Conservation (phyloP, 2,113 vertebrate genomes). For the Piaya cayana region DNA sequence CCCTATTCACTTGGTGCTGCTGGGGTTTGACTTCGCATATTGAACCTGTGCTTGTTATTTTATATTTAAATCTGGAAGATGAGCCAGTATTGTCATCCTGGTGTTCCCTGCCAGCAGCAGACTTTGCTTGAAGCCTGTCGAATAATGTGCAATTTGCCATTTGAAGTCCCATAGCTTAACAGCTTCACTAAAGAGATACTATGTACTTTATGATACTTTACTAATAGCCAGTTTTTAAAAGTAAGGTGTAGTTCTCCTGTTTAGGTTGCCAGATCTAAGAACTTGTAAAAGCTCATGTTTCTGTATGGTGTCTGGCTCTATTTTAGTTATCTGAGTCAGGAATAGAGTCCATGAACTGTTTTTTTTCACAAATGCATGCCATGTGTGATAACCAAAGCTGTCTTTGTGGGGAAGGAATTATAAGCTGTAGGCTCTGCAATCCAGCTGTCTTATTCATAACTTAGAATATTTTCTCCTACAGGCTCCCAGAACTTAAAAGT, state of each 20-base stretch:
- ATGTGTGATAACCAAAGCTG: background rate
- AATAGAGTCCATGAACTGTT: background rate
- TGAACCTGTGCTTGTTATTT: background rate
- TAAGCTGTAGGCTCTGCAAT: background rate
- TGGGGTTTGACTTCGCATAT: background rate
- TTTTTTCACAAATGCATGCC: background rate
- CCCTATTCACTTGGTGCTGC: background rate
- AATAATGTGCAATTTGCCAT: background rate
- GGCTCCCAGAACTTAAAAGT: constrained; percentile 85
- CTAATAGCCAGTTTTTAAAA: background rate
- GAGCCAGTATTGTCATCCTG: background rate
- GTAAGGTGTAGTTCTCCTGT: background rate
- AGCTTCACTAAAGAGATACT: background rate
- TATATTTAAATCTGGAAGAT: background rate
- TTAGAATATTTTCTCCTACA: constrained; percentile 59
- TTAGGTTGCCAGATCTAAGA: background rate
- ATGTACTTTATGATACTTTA: background rate
- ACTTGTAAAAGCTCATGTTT: background rate
- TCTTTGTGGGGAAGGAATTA: background rate
- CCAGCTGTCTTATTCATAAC: background rate
- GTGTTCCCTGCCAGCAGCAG: background rate
- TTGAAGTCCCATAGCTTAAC: background rate
- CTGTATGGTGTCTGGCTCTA: background rate
- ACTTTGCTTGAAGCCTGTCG: background rate
- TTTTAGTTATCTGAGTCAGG: background rate